A percentile compares a stretch with the other conserved stretches of the same genome.
Evolutionary conservation across 1,140 invertebrate species (phyloP).

Genomic region (Zaprionus nigranus): DNA sequence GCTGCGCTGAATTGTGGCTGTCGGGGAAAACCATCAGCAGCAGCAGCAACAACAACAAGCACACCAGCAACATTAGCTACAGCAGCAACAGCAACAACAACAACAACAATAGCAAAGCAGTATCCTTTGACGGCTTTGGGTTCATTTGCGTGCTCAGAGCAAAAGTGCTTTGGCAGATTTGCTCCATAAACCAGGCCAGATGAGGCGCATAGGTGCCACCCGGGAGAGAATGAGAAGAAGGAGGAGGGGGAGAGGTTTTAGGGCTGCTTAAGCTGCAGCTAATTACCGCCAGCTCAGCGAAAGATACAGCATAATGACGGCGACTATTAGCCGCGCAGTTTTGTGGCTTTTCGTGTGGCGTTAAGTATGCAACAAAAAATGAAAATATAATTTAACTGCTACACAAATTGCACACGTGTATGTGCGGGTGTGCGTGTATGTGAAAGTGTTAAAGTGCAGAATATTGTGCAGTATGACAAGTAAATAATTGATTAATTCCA

Average conservation of each 20-base stretch:
- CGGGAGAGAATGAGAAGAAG: not conserved
- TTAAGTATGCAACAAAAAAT: slow-evolving; percentile 31
- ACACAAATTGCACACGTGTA: slow-evolving; percentile 5
- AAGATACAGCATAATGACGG: slow-evolving; percentile 54
- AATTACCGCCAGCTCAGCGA: slow-evolving; percentile 58
- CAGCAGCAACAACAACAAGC: not conserved
- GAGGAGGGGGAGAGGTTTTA: not conserved
- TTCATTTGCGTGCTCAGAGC: slow-evolving; percentile 57
- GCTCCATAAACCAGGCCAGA: slow-evolving; percentile 30
- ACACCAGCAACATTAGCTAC: too few species aligned
- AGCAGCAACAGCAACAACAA: slow-evolving; percentile 13
- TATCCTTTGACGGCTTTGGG: slow-evolving; percentile 62
- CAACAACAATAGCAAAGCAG: slow-evolving; percentile 13
- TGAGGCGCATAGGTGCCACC: slow-evolving; percentile 12
- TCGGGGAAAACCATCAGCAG: not conserved
- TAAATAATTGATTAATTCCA: slow-evolving; percentile 47
- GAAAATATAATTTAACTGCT: slow-evolving; percentile 50
- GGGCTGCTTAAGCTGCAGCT: slow-evolving; percentile 61
- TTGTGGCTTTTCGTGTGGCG: slow-evolving; percentile 36
- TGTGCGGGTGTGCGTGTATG: not conserved
- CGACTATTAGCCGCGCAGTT: slow-evolving; percentile 58
- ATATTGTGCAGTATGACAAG: not conserved
- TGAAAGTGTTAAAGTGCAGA: not conserved
- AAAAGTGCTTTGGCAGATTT: slow-evolving; percentile 38
- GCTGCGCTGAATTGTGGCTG: slow-evolving; percentile 32